A percentile compares a stretch with the other conserved stretches of the same genome.
These are phyloP conservation scores for Bombus sibiricus DNA, from an alignment of 1,140 invertebrate genomes.

Conservation along the genomic window DNA sequence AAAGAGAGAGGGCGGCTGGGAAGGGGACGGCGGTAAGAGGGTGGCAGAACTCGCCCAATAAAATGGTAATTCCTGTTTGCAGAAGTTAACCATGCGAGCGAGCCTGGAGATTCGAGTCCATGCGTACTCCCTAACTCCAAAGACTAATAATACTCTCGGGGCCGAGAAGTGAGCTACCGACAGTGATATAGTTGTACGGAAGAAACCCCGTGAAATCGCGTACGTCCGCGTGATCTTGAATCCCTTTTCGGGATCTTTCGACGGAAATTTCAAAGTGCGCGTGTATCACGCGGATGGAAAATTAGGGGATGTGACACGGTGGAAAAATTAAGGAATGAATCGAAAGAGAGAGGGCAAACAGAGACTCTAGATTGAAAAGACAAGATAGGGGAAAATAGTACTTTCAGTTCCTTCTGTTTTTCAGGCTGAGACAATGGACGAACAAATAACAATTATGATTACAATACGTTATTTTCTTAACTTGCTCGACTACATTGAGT, in stretches of 20 bases:
- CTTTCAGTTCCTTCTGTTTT: not conserved
- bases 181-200: constrained; percentile 73
- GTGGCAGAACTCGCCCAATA: constrained; percentile 83
- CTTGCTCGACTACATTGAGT: too few species aligned
- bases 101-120: constrained; percentile 81
- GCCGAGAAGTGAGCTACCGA: constrained; percentile 69
- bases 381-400: not conserved
- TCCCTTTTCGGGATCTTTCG: too few species aligned
- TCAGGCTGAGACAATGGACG: not conserved
- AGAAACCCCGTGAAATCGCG: constrained; percentile 34
- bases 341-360: not conserved
- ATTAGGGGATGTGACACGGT: not conserved
- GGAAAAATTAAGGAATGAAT: constrained; percentile 21
- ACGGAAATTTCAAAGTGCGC: not conserved
- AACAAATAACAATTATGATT: too few species aligned
- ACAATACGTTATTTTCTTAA: too few species aligned
- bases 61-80: constrained; percentile 85
- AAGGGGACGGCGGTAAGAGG: constrained; percentile 74
- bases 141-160: constrained; percentile 76
- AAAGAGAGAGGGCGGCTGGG: constrained; percentile 40
- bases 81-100: constrained; percentile 83
- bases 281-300: not conserved
- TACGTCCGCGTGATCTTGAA: not conserved
- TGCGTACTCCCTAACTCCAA: constrained; percentile 80
- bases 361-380: constrained; percentile 15